phyloP scores from a whole-genome alignment of 2,113 vertebrate genomes.

The Asarcornis scutulata region DNA sequence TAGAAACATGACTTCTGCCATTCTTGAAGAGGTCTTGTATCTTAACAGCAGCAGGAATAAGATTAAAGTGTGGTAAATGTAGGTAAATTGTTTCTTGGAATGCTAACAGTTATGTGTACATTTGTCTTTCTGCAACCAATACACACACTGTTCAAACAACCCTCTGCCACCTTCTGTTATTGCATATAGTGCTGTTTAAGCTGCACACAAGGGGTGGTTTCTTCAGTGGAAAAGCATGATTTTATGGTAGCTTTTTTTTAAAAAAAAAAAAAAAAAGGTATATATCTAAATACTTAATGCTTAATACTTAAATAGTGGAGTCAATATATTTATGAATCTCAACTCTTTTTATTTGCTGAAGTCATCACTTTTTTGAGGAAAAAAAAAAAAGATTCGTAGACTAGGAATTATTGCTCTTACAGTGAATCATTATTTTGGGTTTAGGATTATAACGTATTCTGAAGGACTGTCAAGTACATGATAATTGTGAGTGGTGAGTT shows the following conservation, averaged over 20 bases:
- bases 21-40: not conserved
- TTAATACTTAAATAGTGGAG: not conserved
- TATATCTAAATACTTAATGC: not conserved
- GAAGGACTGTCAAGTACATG: not conserved
- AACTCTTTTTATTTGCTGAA: not conserved
- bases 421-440: not conserved
- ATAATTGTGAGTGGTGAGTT: not conserved
- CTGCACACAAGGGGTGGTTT: not conserved
- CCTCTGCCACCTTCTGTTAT: not conserved
- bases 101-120: fast-evolving
- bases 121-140: not conserved
- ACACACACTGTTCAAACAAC: not conserved
- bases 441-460: not conserved
- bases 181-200: not conserved
- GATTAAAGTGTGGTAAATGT: not conserved
- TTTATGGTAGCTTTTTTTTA: not conserved
- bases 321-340: not conserved
- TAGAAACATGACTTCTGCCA: not conserved
- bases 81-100: not conserved
- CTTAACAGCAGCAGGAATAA: not conserved
- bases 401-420: not conserved
- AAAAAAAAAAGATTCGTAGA: not conserved
- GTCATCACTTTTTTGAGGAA: not conserved
- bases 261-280: not conserved
- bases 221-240: not conserved